phyloP scores from a whole-genome alignment of 2,113 vertebrate species.

The Bungarus multicinctus region DNA sequence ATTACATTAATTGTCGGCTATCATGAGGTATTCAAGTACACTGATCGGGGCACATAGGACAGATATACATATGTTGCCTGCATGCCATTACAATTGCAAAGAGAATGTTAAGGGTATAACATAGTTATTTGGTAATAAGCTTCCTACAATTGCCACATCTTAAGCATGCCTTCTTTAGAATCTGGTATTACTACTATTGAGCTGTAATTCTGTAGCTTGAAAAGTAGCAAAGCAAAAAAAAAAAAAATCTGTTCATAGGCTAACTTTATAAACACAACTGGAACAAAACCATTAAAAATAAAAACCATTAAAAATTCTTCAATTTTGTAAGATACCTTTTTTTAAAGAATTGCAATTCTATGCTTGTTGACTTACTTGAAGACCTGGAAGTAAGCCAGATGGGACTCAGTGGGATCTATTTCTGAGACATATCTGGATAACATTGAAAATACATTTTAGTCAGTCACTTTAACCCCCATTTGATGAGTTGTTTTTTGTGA shows the following conservation, averaged over 20 bases:
- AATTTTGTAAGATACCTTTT: slow-evolving; percentile 62
- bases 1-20: neutral
- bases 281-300: slow-evolving; percentile 63
- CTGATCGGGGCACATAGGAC: neutral
- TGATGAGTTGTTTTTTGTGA: slow-evolving; percentile 59
- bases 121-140: slow-evolving; percentile 32
- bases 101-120: slow-evolving; percentile 63
- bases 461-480: slow-evolving; percentile 47
- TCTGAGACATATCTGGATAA: neutral
- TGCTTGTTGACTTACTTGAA: neutral
- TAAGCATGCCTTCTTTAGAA: neutral
- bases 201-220: slow-evolving; percentile 59
- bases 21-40: neutral
- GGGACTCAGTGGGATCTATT: neutral
- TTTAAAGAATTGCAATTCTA: slow-evolving; percentile 39
- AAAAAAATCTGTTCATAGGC: slow-evolving; percentile 59
- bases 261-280: slow-evolving; percentile 61
- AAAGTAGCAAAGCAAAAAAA: slow-evolving; percentile 58
- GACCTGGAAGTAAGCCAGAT: no score
- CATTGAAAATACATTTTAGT: neutral
- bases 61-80: neutral
- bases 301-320: slow-evolving; percentile 64
- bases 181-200: neutral
- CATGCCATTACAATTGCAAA: neutral
- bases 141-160: neutral